These are phyloP conservation scores for Myiothlypis chrysogaster DNA, from an alignment of 2,797 vertebrate genomes.

Conservation along the genomic window DNA sequence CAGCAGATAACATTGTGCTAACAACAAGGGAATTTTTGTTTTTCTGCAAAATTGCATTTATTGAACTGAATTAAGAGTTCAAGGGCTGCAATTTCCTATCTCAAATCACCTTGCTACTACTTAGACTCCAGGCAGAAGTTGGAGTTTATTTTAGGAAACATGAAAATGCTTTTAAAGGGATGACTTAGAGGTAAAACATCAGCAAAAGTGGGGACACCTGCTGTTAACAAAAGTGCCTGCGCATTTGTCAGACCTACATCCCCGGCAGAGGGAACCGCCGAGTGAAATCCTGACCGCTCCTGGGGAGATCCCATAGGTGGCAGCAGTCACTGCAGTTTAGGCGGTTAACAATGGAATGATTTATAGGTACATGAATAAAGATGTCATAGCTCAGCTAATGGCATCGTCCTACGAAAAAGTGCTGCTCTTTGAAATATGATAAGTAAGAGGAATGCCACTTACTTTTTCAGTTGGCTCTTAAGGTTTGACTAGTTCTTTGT, in stretches of 20 bases:
- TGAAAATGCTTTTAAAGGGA: constrained; percentile 77
- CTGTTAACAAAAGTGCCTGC: constrained; percentile 81
- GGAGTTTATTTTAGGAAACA: constrained; percentile 75
- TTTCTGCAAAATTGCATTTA: constrained; percentile 60
- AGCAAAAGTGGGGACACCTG: constrained; percentile 83
- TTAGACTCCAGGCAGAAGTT: constrained; percentile 64
- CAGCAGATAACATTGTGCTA: constrained; percentile 24
- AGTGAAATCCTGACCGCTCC: constrained; percentile 43
- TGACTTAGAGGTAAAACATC: constrained; percentile 67
- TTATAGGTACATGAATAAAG: constrained; percentile 62
- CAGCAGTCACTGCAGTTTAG: constrained; percentile 83
- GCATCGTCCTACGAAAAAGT: constrained; percentile 65
- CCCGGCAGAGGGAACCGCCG: constrained; percentile 57
- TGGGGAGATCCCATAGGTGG: constrained; percentile 83
- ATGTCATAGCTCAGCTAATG: constrained; percentile 65
- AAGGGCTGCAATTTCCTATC: constrained; percentile 38
- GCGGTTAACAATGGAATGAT: constrained; percentile 66
- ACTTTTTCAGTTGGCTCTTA: constrained; percentile 66
- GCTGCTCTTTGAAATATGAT: constrained; percentile 75
- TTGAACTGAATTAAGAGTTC: constrained; percentile 67
- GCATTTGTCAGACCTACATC: constrained; percentile 43
- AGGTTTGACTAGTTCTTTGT: constrained; percentile 69
- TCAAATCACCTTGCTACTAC: constrained; percentile 64
- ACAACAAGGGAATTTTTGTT: constrained; percentile 40
- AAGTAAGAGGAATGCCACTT: constrained; percentile 66